Evolutionary conservation across 2,797 vertebrate species (phyloP).

Genomic region (Phrynocephalus forsythii): DNA sequence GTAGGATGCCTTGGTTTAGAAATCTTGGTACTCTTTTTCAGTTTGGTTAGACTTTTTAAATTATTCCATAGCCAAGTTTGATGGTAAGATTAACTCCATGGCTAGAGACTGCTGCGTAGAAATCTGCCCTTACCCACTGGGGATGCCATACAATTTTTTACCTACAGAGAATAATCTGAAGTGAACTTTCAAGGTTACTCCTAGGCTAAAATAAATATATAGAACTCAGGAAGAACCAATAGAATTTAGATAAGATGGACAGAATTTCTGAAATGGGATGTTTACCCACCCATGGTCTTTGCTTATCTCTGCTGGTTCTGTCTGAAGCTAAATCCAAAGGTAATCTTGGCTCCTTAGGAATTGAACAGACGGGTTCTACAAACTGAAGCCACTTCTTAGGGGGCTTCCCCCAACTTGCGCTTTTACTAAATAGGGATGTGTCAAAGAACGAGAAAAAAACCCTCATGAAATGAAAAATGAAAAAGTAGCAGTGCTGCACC

Average conservation of each 20-base stretch:
- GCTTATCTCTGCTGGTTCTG: not conserved
- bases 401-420: no score
- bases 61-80: not conserved
- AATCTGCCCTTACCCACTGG: not conserved
- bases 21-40: no score
- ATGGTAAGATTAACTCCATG: not conserved
- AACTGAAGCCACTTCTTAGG: not conserved
- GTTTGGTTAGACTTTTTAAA: not conserved
- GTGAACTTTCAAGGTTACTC: slow-evolving; percentile 3
- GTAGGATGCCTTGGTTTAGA: no score
- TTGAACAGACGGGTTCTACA: not conserved
- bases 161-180: not conserved
- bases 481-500: no score
- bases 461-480: no score
- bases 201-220: not conserved
- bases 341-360: not conserved
- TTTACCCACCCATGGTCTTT: no score
- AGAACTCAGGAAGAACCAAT: not conserved
- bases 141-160: not conserved
- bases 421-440: no score
- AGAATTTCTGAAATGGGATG: not conserved
- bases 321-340: not conserved
- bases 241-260: not conserved
- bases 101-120: not conserved
- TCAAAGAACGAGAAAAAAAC: no score